phyloP scores from a whole-genome alignment of 2,797 vertebrate species.

The Spinibarbus caldwelli region DNA sequence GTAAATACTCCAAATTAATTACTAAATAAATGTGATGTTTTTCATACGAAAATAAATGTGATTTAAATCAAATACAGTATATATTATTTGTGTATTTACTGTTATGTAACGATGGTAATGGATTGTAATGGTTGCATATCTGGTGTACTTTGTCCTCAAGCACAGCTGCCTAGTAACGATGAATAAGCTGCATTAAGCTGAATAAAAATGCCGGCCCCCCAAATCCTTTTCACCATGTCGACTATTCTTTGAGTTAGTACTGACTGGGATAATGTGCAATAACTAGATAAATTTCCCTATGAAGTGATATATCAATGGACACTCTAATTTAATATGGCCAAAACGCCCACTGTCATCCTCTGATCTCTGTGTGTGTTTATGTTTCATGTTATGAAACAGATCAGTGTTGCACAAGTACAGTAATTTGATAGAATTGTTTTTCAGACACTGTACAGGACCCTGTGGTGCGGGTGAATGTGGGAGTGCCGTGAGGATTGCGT shows the following conservation, averaged over 20 bases:
- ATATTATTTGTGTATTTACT: no score
- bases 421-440: conserved; percentile 37
- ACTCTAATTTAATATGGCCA: neutral
- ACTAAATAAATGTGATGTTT: neutral
- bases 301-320: neutral
- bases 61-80: neutral
- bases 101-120: neutral
- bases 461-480: neutral
- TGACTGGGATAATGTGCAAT: neutral
- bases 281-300: neutral
- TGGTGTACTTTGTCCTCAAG: conserved; percentile 10
- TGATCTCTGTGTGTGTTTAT: neutral
- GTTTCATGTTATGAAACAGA: conserved; percentile 13
- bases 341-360: neutral
- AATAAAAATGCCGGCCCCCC: neutral
- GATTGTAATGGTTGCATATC: neutral
- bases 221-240: neutral
- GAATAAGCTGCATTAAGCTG: conserved; percentile 16
- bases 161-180: conserved; percentile 11
- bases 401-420: conserved; percentile 4
- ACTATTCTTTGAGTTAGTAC: neutral
- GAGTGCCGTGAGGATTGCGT: neutral
- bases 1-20: no score
- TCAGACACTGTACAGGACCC: conserved; percentile 12
- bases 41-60: neutral